Evolutionary conservation across 2,113 vertebrate species (phyloP).

Genomic region (Hemicordylus capensis): DNA sequence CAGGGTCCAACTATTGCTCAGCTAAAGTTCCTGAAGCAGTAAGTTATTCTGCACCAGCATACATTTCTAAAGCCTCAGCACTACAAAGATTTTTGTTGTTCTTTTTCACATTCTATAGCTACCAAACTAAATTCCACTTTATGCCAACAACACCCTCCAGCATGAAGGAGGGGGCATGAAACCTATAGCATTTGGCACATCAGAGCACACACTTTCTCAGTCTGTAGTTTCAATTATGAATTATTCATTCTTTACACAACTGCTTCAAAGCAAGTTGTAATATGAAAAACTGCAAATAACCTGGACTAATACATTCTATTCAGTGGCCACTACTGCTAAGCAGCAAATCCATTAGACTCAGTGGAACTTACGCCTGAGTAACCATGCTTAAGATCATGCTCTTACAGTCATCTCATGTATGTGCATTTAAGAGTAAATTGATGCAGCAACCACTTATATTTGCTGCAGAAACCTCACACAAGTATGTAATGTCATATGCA

Average conservation of each 20-base stretch:
- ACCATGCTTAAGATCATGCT: neutral
- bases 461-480: no score
- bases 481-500: no score
- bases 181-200: rapidly evolving
- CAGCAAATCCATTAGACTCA: neutral
- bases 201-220: neutral
- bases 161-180: neutral
- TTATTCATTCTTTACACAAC: neutral
- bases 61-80: neutral
- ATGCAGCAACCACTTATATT: neutral
- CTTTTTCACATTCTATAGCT: neutral
- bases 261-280: conserved; percentile 38
- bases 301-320: neutral
- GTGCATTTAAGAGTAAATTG: neutral
- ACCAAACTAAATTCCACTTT: conserved; percentile 13
- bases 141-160: neutral
- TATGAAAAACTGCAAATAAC: neutral
- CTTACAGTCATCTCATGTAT: neutral
- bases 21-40: neutral
- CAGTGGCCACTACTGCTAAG: neutral
- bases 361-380: neutral
- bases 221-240: neutral
- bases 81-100: neutral
- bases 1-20: neutral
- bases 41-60: neutral